phyloP scores from a whole-genome alignment of 2,888 invertebrate species.

The Hirtodrosophila histrioides region DNA sequence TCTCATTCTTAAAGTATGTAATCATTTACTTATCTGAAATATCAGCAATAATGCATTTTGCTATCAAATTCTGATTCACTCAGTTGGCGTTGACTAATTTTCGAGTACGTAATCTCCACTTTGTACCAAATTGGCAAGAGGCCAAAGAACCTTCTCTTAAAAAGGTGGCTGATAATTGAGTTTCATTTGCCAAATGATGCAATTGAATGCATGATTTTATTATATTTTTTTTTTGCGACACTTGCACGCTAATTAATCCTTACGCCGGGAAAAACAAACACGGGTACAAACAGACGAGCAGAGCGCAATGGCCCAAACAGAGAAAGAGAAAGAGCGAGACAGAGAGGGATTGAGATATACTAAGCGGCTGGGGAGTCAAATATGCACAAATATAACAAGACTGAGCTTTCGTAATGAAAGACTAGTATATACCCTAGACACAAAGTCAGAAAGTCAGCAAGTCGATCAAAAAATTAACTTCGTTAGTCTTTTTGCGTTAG shows the following conservation, averaged over 20 bases:
- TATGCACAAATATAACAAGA: slow-evolving; percentile 58
- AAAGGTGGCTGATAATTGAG: slow-evolving; percentile 58
- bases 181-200: slow-evolving; percentile 76
- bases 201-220: slow-evolving; percentile 76
- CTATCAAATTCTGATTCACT: slow-evolving; percentile 37
- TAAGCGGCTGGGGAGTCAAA: slow-evolving; percentile 54
- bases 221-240: slow-evolving; percentile 64
- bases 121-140: slow-evolving; percentile 19
- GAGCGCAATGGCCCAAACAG: slow-evolving; percentile 19
- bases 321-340: not conserved
- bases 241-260: slow-evolving; percentile 82
- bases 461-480: not conserved
- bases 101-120: slow-evolving; percentile 31
- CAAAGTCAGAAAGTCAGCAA: not conserved
- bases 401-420: not conserved
- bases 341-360: not conserved
- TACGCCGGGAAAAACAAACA: slow-evolving; percentile 72
- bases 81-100: slow-evolving; percentile 34
- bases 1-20: too few species aligned
- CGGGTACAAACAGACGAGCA: slow-evolving; percentile 38
- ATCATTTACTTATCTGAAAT: slow-evolving; percentile 5
- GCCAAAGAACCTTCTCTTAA: slow-evolving; percentile 47
- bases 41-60: slow-evolving; percentile 4
- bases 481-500: too few species aligned
- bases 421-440: slow-evolving; percentile 32